Base-by-base conservation (phyloP, 1,140 invertebrate species). In the Lasaia peninsularis region DNA sequence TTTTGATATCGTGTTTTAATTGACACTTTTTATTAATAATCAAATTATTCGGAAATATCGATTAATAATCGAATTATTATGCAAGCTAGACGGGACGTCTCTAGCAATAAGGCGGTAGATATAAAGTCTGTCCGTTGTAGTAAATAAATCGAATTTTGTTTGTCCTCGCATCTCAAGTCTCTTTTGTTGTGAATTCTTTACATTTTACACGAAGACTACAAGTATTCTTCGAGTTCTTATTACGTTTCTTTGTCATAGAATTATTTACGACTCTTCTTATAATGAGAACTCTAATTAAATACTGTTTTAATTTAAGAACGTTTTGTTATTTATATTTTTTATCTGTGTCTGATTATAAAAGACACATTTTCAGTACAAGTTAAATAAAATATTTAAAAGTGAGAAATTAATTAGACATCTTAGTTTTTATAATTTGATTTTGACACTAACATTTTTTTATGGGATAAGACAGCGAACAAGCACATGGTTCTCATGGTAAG, bases 91-190 rank as follows among this genome's bases (percentile, higher is more conserved):
- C 37, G 31, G 8, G 16, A 6, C 37, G 18, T 44, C 37, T 16
- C 37, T 58, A 66, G 57, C 63, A 67, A 57, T 63, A 59, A 58
- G 63, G 52, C 37, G n/a, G 11, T 33, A 60, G 58, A 53, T 67
- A 61, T 58, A 67, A 59, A 67, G 59, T 37, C 54, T 62, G 62
- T 68, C 65, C 62, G 40, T 55, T 49, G 56, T 50, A 61, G 63
- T 67, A 75, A 70, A 72, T 75, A 73, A 75, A 72, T 75, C 65
- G 63, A 75, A 73, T 75, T 70, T 62, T 59, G 60, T 66, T 69
- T 59, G 56, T 56, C 56, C 58, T 18, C 53, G 34, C 31, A 52
- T 48, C 56, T 64, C 21, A 52, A 59, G 28, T 24, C 10, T 44
- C 37, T 10, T 44, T 44, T 44, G 37, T 44, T 44, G 37, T 44